Evolutionary conservation across 2,888 invertebrate species (phyloP).

Genomic region (Dryobota labecula): DNA sequence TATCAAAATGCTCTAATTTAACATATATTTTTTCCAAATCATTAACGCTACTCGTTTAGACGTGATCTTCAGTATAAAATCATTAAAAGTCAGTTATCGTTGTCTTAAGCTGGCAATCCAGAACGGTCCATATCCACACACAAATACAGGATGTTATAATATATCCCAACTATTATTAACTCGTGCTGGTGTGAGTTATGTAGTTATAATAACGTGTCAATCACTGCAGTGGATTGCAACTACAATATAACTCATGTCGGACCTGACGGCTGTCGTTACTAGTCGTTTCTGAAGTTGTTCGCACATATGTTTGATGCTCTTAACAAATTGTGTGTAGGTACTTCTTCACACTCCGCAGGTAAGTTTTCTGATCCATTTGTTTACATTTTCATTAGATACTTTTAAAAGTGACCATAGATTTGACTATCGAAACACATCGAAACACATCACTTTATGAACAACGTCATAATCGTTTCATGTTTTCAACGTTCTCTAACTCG

Average conservation of each 20-base stretch:
- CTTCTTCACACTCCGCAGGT: no score
- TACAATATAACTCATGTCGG: conserved; percentile 39
- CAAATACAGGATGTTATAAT: conserved; percentile 37
- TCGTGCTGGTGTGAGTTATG: neutral
- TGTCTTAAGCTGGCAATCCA: neutral
- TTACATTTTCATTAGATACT: neutral
- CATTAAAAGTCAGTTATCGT: no score
- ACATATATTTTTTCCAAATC: no score
- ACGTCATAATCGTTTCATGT: conserved; percentile 8
- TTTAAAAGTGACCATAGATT: neutral
- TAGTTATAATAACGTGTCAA: conserved; percentile 50
- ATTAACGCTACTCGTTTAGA: no score
- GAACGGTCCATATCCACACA: neutral
- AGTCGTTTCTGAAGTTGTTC: conserved; percentile 42
- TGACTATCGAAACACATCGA: no score
- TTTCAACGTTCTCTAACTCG: conserved; percentile 4
- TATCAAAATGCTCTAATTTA: no score
- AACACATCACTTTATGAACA: no score
- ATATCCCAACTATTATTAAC: conserved; percentile 44
- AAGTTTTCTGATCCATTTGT: neutral
- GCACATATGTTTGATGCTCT: conserved; percentile 48
- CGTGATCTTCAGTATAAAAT: no score
- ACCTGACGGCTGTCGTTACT: conserved; percentile 20
- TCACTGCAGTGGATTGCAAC: conserved; percentile 28
- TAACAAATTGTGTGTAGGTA: conserved; percentile 9